These are phyloP conservation scores for Nestor notabilis DNA, from an alignment of 2,113 vertebrate species.

Conservation along the genomic window DNA sequence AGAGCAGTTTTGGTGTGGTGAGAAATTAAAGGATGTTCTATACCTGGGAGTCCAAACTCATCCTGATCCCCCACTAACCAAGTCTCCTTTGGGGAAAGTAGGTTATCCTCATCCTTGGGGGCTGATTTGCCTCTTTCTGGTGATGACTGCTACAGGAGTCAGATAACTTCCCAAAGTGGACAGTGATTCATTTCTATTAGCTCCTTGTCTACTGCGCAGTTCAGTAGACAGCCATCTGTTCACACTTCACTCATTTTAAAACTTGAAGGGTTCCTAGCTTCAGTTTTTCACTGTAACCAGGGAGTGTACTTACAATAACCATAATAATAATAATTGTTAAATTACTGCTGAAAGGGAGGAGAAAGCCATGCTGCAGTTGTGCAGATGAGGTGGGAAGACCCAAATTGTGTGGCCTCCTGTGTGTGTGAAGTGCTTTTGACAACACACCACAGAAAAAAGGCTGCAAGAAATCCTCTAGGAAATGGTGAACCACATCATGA, in stretches of 20 bases:
- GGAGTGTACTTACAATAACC: not conserved
- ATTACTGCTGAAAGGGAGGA: not conserved
- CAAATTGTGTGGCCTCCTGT: not conserved
- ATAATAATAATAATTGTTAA: too few relatives aligned
- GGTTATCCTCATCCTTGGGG: not conserved
- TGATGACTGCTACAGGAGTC: not conserved
- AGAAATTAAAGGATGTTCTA: not conserved
- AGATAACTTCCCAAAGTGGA: not conserved
- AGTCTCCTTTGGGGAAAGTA: not conserved
- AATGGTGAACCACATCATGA: not conserved
- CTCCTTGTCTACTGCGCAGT: not conserved
- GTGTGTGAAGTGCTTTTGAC: not conserved
- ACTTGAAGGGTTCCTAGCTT: not conserved
- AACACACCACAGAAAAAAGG: not conserved
- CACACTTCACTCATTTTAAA: not conserved
- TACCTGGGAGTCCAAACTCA: not conserved
- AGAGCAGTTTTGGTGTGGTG: not conserved
- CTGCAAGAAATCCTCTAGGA: not conserved
- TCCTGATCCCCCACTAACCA: not conserved
- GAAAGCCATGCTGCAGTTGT: not conserved
- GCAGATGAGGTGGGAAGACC: not conserved
- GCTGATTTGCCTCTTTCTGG: not conserved
- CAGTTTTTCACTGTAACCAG: not conserved
- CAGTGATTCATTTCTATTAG: not conserved
- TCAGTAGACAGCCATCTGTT: not conserved